Base-by-base conservation (phyloP, 2,797 vertebrate species). In the Rhodeus uyekii region DNA sequence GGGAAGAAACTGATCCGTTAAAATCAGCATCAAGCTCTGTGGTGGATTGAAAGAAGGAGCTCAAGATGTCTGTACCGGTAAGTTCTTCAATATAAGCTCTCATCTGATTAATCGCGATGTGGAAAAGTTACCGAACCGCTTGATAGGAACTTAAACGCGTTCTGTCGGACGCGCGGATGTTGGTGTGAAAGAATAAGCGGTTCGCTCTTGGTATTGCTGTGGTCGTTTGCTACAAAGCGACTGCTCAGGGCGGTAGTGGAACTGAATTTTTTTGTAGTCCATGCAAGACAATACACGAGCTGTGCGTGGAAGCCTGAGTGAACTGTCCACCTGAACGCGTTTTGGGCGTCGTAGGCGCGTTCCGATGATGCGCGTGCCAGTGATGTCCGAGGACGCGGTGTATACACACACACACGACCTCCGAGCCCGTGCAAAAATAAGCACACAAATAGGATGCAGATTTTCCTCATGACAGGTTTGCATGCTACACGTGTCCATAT, bases 1-100 rank as follows among this genome's bases (percentile, higher is more conserved):
- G 27, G 60, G 39, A 81, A 71, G 34, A 84, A 68, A 42, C 68
- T 75, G 34, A 74, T 55, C 71, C 67, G 71, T 58, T 82, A 42
- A 76, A 63, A 71, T 36, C 73, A 58, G 63, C 81, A 50, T 64
- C 69, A 60, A 75, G 63, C 76, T 71, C 24, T 77, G 61, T 42
- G 34, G 80, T 61, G 83, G 75, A 67, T 63, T 53, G 83, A 86
- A 55, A 64, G 4, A 55, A 77, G 27, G 69, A 65, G 85, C 67
- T 77, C 88, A 91, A 89, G 14, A 95, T 95, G 94, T 94, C 94
- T 89, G 91, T 95, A 72, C 93, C 94, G 86, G 94, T 95, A 83
- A 94, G 94, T 93, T 88, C 86, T 29, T 13, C 34, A 58, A 24
- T 46, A 38, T 29, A 46, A 73, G 78, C 8, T 74, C 32, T 38